These are phyloP conservation scores for Ooceraea biroi DNA, from an alignment of 1,140 invertebrate genomes.

Conservation along the genomic window DNA sequence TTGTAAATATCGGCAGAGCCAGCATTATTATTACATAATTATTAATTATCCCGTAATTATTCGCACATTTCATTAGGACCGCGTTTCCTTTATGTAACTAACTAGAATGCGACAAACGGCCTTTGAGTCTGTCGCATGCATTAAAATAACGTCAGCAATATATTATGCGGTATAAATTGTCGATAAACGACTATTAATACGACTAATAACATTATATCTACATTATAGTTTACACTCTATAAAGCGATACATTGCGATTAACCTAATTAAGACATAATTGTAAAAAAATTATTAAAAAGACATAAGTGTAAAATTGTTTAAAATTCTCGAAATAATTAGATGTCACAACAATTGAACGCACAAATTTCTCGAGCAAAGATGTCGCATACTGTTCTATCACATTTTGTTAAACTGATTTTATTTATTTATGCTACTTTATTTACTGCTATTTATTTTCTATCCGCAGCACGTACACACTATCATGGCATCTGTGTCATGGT, in stretches of 20 bases:
- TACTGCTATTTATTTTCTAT: background rate
- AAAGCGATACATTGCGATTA: conserved; percentile 9
- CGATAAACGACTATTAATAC: too few species aligned
- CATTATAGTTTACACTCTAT: background rate
- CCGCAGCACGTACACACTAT: background rate
- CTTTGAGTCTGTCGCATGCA: conserved; percentile 47
- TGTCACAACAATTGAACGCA: background rate
- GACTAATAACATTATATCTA: conserved; percentile 26
- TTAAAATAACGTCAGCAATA: conserved; percentile 43
- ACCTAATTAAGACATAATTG: conserved; percentile 21
- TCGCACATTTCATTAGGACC: conserved; percentile 47
- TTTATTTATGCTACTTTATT: background rate
- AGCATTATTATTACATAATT: conserved; percentile 39
- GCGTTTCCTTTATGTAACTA: conserved; percentile 36
- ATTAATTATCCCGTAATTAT: conserved; percentile 58
- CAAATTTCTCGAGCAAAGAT: conserved; percentile 7
- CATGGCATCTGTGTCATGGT: conserved; percentile 4
- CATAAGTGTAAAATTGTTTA: background rate
- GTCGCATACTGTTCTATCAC: background rate
- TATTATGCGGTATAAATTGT: conserved; percentile 42
- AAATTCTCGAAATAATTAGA: conserved; percentile 26
- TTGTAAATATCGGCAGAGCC: conserved; percentile 60
- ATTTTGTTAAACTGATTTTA: conserved; percentile 11
- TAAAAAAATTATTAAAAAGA: too few species aligned
- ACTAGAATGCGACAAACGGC: conserved; percentile 39